Evolutionary conservation across 2,113 vertebrate species (phyloP), one percentile per base, ranked within the genome.

Genomic region (Alligator sinensis): DNA sequence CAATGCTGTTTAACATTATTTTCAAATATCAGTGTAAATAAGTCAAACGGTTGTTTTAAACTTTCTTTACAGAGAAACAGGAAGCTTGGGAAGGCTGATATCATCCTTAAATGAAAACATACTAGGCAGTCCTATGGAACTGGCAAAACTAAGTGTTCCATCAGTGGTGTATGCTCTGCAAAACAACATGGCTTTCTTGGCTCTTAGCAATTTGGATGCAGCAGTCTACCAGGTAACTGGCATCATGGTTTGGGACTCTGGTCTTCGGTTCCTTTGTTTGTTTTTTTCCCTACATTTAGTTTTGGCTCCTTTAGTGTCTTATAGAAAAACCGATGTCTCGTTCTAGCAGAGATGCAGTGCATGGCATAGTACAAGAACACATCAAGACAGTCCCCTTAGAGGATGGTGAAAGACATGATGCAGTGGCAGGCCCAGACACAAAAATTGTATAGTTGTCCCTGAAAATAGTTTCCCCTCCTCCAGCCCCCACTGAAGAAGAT

Each of bases 101-200:
- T 95, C 94, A 22, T 94, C 98, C 61, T 80, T 99, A 70, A 96
- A 97, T 94, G 98, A 99, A 76, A 98, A 99, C 62, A 96, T 99
- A 2, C 96, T 99, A 0, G 97, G 96, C 84, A 99, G 98, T 85
- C 99, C 99, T 5, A 98, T 87, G 84, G 99, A 99, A 83, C 91
- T 99, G 95, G 95, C 99, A 72, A 99, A 99, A 96, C 97, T 99
- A 92, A 99, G 99, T 22, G 98, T 99, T 61, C 99, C 99, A 1
- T 99, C 99, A 0, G 2, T 99, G 19, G 99, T 99, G 14, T 99
- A 99, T 0, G 99, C 99, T 12, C 5, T 99, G 66, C 99, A 99
- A 97, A 99, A 99, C 93, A 99, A 99, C 91, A 99, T 99, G 99
- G 99, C 99, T 1, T 99, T 99, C 60, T 64, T 99, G 78, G 99